These are phyloP conservation scores for Crotophaga sulcirostris DNA, from an alignment of 2,113 vertebrate genomes.

Conservation along the genomic window DNA sequence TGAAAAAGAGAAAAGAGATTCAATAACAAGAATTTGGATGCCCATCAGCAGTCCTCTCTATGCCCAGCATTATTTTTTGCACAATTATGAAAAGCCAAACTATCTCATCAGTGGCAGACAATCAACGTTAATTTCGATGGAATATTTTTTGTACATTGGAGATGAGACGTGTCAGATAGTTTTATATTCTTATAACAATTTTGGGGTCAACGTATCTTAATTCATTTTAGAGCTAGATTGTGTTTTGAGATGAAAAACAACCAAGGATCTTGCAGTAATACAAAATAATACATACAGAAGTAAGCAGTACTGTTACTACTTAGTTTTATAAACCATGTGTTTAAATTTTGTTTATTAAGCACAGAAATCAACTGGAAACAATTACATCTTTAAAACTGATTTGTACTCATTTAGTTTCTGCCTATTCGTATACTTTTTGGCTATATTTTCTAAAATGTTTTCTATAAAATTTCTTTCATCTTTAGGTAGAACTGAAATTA, in stretches of 20 bases:
- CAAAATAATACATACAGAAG: background rate
- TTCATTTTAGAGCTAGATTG: background rate
- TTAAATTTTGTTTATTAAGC: background rate
- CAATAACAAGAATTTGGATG: background rate
- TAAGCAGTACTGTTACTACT: background rate
- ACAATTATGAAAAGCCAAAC: background rate
- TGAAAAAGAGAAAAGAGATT: background rate
- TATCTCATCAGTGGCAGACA: background rate
- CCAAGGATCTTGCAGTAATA: background rate
- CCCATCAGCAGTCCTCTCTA: background rate
- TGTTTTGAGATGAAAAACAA: background rate
- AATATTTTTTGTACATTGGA: background rate
- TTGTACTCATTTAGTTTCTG: background rate
- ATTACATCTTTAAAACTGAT: background rate
- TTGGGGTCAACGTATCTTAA: background rate
- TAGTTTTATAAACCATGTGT: background rate
- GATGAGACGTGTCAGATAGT: background rate
- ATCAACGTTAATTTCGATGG: background rate
- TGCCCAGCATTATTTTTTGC: background rate
- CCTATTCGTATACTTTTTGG: background rate
- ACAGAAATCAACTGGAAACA: background rate
- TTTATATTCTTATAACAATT: background rate
- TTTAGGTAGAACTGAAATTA: background rate
- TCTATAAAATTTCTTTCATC: background rate
- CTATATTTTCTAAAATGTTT: background rate